phyloP scores from a whole-genome alignment of 2,888 invertebrate species.

The Ctenicera cuprea region DNA sequence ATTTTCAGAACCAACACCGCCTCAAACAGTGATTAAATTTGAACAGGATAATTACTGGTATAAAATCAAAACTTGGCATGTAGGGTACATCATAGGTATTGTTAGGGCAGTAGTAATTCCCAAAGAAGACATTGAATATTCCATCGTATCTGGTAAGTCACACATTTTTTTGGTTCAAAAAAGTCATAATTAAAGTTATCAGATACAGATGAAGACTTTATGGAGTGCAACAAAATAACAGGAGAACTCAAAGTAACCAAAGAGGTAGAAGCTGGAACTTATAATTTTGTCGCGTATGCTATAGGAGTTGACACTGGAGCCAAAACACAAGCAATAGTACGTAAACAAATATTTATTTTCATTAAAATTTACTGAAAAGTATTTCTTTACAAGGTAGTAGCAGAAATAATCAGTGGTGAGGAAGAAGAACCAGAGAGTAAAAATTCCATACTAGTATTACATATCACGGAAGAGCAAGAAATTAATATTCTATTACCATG shows the following conservation, averaged over 20 bases:
- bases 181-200: not conserved
- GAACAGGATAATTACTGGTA: slow-evolving; percentile 10
- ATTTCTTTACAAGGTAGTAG: not conserved
- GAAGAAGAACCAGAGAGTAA: slow-evolving; percentile 14
- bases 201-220: not conserved
- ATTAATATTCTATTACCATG: slow-evolving; percentile 3
- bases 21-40: not conserved
- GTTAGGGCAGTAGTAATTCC: slow-evolving; percentile 20
- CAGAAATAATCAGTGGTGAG: slow-evolving; percentile 19
- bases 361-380: not conserved
- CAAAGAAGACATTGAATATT: slow-evolving; percentile 35
- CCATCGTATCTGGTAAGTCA: slow-evolving; percentile 8
- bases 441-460: slow-evolving; percentile 39
- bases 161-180: not conserved
- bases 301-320: slow-evolving; percentile 50
- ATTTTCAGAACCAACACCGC: not conserved
- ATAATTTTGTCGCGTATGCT: slow-evolving; percentile 67
- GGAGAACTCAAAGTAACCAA: slow-evolving; percentile 69
- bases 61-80: not conserved
- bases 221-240: slow-evolving; percentile 50
- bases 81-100: slow-evolving; percentile 18
- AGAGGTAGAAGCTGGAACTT: slow-evolving; percentile 69
- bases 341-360: slow-evolving; percentile 26
- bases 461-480: not conserved
- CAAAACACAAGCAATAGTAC: slow-evolving; percentile 66